Conservation (phyloP, 2,113 vertebrate genomes). For the Calidris pygmaea region DNA sequence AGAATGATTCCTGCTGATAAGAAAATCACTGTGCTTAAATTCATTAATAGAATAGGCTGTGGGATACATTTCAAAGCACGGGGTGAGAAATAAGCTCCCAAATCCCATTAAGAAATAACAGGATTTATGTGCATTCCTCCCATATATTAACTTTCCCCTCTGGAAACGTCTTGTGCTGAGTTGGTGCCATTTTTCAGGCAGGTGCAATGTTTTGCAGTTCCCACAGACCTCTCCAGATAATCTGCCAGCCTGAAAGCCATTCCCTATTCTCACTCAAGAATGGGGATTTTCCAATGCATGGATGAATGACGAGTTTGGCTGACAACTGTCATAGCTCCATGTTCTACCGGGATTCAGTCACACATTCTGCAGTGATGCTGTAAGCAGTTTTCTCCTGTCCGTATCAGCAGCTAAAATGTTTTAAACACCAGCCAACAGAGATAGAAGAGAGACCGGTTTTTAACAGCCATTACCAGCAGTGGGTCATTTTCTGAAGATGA, state of each 20-base stretch:
- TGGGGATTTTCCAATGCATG: neutral
- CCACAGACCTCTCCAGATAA: conserved; percentile 51
- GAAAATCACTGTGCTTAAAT: conserved; percentile 54
- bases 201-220: conserved; percentile 36
- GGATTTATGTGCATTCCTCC: conserved; percentile 74
- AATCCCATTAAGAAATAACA: conserved; percentile 73
- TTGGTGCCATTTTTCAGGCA: conserved; percentile 41
- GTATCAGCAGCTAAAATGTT: neutral
- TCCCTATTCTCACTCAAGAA: conserved; percentile 40
- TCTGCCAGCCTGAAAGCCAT: conserved; percentile 48
- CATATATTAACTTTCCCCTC: conserved; percentile 62
- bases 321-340: neutral
- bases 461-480: accelerated
- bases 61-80: conserved; percentile 53
- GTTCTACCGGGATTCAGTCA: neutral
- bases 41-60: conserved; percentile 30
- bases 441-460: accelerated
- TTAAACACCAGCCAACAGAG: neutral
- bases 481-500: neutral
- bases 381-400: neutral
- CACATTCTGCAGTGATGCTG: neutral
- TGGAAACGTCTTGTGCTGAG: conserved; percentile 61
- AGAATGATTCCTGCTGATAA: conserved; percentile 53
- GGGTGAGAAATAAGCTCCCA: conserved; percentile 63
- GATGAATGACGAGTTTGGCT: neutral